Percentiles rank a stretch among this genome's conserved stretches.
These are phyloP conservation scores for Chromobotia macracanthus DNA, from an alignment of 2,797 vertebrate species.

Conservation along the genomic window DNA sequence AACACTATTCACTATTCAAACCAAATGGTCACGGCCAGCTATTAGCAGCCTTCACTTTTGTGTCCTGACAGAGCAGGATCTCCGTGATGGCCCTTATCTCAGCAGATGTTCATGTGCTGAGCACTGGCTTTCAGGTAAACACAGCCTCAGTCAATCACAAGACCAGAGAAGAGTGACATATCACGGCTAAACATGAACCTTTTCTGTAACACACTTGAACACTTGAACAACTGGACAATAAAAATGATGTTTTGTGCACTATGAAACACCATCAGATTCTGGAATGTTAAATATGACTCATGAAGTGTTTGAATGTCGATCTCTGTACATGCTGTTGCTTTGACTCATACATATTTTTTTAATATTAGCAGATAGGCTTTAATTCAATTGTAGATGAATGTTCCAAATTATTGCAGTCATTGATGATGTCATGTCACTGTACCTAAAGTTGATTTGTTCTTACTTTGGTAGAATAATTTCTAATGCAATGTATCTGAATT, in stretches of 20 bases:
- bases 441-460: no score
- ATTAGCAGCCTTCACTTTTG: conserved; percentile 8
- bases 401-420: no score
- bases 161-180: background rate
- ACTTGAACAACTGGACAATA: conserved; percentile 1
- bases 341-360: no score
- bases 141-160: conserved; percentile 35
- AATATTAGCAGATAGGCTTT: no score
- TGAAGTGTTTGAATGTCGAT: background rate
- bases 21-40: background rate
- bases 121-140: conserved; percentile 49
- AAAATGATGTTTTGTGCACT: conserved; percentile 22
- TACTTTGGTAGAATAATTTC: no score
- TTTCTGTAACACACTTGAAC: conserved; percentile 29
- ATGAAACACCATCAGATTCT: conserved; percentile 18
- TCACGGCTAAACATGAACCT: conserved; percentile 26
- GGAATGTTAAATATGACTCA: conserved; percentile 39
- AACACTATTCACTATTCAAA: background rate
- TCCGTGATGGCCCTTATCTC: conserved; percentile 21
- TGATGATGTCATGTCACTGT: no score
- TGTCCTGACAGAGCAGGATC: conserved; percentile 34
- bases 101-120: conserved; percentile 52
- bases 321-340: conserved; percentile 22
- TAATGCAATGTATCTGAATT: no score
- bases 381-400: no score